phyloP scores from a whole-genome alignment of 2,797 vertebrate species.

The Leptodactylus fallax region DNA sequence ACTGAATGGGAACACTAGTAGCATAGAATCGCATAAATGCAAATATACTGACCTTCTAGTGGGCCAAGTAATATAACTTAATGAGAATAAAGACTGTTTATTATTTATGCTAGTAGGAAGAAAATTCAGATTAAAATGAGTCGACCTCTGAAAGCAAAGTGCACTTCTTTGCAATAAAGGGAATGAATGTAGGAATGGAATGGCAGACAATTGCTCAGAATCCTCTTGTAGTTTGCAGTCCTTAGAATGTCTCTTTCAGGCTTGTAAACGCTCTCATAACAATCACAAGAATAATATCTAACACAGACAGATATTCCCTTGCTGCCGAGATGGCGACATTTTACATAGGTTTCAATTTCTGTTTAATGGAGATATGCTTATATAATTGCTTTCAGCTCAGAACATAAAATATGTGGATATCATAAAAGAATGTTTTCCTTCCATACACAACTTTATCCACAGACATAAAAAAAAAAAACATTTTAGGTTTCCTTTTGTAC shows the following conservation, averaged over 20 bases:
- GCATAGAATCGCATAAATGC: not conserved
- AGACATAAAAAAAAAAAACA: not conserved
- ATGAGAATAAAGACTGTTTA: conserved; percentile 9
- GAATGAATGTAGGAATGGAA: conserved; percentile 42
- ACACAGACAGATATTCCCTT: conserved; percentile 41
- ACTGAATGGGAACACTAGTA: not conserved
- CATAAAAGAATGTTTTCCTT: conserved; percentile 20
- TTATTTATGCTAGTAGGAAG: not conserved
- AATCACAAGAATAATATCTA: conserved; percentile 48
- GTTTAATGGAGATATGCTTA: conserved; percentile 50
- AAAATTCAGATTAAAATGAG: not conserved
- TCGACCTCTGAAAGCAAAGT: conserved; percentile 33
- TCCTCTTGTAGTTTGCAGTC: conserved; percentile 31
- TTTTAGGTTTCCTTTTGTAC: conserved; percentile 29
- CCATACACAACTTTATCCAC: conserved; percentile 24
- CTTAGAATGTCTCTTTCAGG: conserved; percentile 27
- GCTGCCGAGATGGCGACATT: conserved; percentile 10
- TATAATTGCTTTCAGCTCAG: conserved; percentile 41
- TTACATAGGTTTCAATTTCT: conserved; percentile 56
- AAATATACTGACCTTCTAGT: not conserved
- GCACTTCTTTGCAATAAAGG: conserved; percentile 32
- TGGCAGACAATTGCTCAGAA: conserved; percentile 36
- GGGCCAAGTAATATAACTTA: not conserved
- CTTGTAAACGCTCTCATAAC: conserved; percentile 38
- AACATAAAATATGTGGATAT: conserved; percentile 30